A percentile compares a stretch with the other conserved stretches of the same genome.
phyloP scores from a whole-genome alignment of 2,888 invertebrate species.

The Hirtodrosophila duncani region DNA sequence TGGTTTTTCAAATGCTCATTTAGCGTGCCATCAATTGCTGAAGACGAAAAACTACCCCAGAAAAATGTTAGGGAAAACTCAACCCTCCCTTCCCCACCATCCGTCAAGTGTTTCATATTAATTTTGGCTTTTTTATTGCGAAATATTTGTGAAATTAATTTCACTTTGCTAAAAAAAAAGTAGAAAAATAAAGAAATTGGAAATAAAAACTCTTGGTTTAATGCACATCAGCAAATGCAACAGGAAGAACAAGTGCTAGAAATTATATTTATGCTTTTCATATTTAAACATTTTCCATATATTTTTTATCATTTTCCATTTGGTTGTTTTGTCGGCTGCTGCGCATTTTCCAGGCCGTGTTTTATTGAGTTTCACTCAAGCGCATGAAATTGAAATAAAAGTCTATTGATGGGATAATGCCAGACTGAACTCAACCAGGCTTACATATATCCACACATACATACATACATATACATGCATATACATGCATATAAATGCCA shows the following conservation, averaged over 20 bases:
- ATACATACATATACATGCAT: no score
- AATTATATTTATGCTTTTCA: constrained; percentile 32
- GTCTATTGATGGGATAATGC: constrained; percentile 59
- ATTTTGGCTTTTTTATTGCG: constrained; percentile 51
- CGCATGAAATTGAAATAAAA: constrained; percentile 73
- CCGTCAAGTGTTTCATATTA: constrained; percentile 43
- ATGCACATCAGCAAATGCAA: no score
- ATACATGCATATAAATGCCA: no score
- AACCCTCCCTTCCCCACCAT: neutral
- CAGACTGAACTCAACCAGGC: constrained; percentile 26
- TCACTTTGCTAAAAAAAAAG: constrained; percentile 41
- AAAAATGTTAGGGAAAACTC: no score
- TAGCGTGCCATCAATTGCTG: constrained; percentile 55
- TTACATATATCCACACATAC: no score
- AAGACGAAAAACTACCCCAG: neutral
- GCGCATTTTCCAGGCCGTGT: constrained; percentile 26
- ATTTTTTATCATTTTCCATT: constrained; percentile 12
- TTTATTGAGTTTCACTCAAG: constrained; percentile 71
- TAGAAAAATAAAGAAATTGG: neutral
- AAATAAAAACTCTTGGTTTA: no score
- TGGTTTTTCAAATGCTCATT: constrained; percentile 63
- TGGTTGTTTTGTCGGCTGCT: constrained; percentile 12
- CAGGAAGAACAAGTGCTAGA: constrained; percentile 19
- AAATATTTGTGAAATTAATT: constrained; percentile 60
- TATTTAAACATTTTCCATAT: constrained; percentile 38